A percentile compares a stretch with the other conserved stretches of the same genome.
phyloP scores from a whole-genome alignment of 2,888 invertebrate species.

The Cinara cedri region DNA sequence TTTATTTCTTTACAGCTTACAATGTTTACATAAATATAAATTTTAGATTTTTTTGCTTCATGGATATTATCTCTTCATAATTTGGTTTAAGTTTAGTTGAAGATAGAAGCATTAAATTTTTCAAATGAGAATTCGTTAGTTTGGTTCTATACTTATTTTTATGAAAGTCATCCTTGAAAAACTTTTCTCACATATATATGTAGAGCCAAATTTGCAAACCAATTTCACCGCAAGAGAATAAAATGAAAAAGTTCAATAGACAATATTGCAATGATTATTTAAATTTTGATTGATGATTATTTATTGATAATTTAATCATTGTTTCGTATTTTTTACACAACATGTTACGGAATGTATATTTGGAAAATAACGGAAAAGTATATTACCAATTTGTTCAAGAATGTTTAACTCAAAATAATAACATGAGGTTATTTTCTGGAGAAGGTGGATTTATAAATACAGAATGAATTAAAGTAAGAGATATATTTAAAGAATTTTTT shows the following conservation, averaged over 20 bases:
- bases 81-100: slow-evolving; percentile 50
- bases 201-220: neutral
- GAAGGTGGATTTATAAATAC: neutral
- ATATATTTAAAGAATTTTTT: neutral
- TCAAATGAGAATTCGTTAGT: slow-evolving; percentile 44
- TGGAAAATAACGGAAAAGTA: neutral
- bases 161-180: slow-evolving; percentile 40
- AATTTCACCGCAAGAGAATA: neutral
- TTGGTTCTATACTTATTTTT: slow-evolving; percentile 45
- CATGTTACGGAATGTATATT: neutral
- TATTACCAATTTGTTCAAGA: slow-evolving; percentile 1
- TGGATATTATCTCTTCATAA: slow-evolving; percentile 50
- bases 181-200: slow-evolving; percentile 35
- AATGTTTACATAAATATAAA: slow-evolving; percentile 33
- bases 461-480: neutral
- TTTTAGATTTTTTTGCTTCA: slow-evolving; percentile 37
- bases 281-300: too few species aligned
- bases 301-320: neutral
- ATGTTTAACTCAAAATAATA: neutral
- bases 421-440: neutral
- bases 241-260: too few species aligned
- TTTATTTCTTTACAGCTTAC: too few species aligned
- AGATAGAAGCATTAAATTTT: slow-evolving; percentile 48
- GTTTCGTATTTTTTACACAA: neutral
- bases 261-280: too few species aligned